Conservation (phyloP, 53 echinoderm and acorn worm genomes). For the Patiria pectinifera region DNA sequence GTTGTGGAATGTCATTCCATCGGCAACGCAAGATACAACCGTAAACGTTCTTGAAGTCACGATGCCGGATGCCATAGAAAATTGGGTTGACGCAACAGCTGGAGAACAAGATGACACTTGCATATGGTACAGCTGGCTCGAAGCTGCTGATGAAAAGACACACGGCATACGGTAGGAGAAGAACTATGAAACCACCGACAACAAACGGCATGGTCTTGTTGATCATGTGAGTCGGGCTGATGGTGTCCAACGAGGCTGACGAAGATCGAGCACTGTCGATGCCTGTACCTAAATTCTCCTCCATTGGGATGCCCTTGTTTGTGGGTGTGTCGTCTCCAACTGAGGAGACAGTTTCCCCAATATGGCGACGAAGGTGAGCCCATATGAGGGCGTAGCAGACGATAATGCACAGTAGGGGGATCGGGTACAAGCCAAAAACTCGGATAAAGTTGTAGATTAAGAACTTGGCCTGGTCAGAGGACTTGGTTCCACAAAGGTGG, state of each 20-base stretch:
- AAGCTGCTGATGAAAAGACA: background rate
- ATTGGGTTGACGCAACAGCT: constrained; percentile 29
- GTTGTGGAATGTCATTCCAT: constrained; percentile 5
- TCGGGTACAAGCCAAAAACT: constrained; percentile 1
- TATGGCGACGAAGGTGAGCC: constrained; percentile 40
- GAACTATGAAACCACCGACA: background rate
- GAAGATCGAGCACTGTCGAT: background rate
- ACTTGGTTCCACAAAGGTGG: background rate
- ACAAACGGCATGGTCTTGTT: background rate
- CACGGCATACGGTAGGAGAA: background rate
- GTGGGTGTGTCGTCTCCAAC: background rate
- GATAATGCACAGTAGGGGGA: constrained; percentile 52
- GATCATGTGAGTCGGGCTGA: background rate
- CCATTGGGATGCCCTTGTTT: background rate
- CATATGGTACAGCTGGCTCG: constrained; percentile 8
- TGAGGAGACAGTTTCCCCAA: background rate
- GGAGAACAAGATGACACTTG: background rate
- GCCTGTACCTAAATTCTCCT: background rate
- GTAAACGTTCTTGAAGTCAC: background rate
- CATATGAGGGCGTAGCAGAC: constrained; percentile 60
- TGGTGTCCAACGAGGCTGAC: background rate
- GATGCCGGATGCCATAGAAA: background rate
- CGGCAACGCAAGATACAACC: constrained; percentile 6
- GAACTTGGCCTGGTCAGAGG: background rate
- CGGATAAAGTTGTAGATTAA: background rate